phyloP scores from a whole-genome alignment of 2,113 vertebrate genomes.

The Protobothrops mucrosquamatus region DNA sequence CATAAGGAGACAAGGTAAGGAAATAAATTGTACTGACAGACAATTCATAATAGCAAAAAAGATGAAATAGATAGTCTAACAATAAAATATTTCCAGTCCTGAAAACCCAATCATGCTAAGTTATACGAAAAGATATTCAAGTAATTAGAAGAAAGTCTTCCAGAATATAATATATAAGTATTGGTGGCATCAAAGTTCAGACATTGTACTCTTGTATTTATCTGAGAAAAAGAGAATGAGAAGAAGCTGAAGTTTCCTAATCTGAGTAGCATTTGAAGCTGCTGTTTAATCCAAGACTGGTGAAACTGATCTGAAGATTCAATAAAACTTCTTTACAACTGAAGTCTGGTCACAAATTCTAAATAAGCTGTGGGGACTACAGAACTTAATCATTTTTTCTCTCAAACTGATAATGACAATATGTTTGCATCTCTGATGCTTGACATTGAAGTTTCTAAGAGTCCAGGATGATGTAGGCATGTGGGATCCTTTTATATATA shows the following conservation, averaged over 20 bases:
- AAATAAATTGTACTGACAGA: conserved; percentile 75
- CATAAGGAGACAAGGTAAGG: conserved; percentile 48
- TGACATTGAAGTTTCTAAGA: neutral
- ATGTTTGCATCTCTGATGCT: neutral
- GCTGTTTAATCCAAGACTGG: neutral
- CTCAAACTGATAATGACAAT: rapidly evolving
- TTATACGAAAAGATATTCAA: neutral
- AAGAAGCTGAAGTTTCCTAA: neutral
- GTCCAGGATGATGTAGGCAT: neutral
- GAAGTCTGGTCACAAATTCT: neutral
- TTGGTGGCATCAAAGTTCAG: neutral
- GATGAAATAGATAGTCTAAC: neutral
- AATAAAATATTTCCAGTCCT: neutral
- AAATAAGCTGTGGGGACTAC: neutral
- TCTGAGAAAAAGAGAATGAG: neutral
- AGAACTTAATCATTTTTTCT: neutral
- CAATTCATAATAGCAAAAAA: conserved; percentile 28
- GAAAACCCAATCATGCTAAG: neutral
- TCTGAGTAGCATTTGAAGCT: neutral
- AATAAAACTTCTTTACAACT: neutral
- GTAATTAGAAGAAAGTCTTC: neutral
- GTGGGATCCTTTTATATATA: neutral
- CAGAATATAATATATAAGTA: neutral
- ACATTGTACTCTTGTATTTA: neutral
- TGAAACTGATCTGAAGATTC: neutral